phyloP scores from a whole-genome alignment of 1,140 invertebrate species.

The Magallana ariakensis region DNA sequence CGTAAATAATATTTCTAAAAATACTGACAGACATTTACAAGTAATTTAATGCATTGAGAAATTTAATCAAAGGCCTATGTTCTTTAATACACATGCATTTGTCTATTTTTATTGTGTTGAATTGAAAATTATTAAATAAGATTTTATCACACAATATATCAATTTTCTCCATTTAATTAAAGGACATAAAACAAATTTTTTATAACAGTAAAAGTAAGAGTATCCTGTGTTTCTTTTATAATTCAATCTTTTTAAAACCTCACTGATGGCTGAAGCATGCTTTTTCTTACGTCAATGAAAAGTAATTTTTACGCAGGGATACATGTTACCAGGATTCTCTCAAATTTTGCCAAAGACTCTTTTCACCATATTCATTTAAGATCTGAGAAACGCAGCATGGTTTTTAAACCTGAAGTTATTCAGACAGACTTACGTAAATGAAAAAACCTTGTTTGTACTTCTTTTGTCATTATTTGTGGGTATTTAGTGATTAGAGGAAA shows the following conservation, averaged over 20 bases:
- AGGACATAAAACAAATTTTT: neutral
- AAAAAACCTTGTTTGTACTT: slow-evolving; percentile 1
- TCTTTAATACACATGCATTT: neutral
- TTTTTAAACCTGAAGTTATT: neutral
- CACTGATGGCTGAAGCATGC: neutral
- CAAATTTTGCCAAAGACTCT: neutral
- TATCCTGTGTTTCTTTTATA: neutral
- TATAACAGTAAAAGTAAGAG: neutral
- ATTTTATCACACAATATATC: too few species aligned
- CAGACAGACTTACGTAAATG: slow-evolving; percentile 26
- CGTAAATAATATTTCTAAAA: too few species aligned
- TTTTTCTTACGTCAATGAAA: neutral
- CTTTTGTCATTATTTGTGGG: slow-evolving; percentile 16
- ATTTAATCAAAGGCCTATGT: neutral
- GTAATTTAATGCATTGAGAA: too few species aligned
- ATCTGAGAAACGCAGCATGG: neutral
- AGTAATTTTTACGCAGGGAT: neutral
- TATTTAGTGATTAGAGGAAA: slow-evolving; percentile 12
- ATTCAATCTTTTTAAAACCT: neutral
- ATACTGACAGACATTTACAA: too few species aligned
- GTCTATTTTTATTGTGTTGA: neutral
- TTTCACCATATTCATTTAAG: slow-evolving; percentile 20
- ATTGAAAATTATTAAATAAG: too few species aligned
- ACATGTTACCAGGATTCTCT: slow-evolving; percentile 4
- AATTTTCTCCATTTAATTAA: neutral